These are phyloP conservation scores for Galerucella pusilla DNA, from an alignment of 2,888 invertebrate species.

Conservation along the genomic window DNA sequence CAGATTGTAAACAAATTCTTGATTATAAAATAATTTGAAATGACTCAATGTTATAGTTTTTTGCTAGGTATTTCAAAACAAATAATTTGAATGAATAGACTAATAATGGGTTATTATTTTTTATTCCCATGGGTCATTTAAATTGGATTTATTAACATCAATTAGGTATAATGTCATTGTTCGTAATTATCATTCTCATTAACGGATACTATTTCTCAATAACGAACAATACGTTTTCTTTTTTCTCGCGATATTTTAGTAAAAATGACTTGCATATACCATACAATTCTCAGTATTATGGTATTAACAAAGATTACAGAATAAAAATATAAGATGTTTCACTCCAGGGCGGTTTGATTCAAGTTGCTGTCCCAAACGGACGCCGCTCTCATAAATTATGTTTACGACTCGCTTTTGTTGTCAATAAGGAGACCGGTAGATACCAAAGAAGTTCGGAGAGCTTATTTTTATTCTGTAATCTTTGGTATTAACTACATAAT, in stretches of 20 bases:
- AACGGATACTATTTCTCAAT: neutral
- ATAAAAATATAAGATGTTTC: too few species aligned
- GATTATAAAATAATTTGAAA: neutral
- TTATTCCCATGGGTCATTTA: neutral
- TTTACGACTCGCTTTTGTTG: too few species aligned
- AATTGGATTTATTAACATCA: constrained; percentile 4
- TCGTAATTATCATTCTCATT: neutral
- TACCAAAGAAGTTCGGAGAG: too few species aligned
- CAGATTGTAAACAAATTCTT: neutral
- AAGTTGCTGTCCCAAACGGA: too few species aligned
- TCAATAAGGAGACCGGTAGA: too few species aligned
- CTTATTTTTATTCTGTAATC: too few species aligned
- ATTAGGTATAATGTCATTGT: constrained; percentile 3
- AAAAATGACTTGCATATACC: neutral
- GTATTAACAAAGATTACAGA: too few species aligned
- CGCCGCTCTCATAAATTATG: too few species aligned
- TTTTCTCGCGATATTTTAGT: neutral
- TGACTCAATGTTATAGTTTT: neutral
- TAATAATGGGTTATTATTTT: neutral
- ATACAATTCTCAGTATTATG: neutral
- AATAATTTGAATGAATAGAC: neutral
- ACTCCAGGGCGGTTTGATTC: too few species aligned
- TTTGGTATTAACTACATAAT: too few species aligned
- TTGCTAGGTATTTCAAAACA: neutral
- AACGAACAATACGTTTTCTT: neutral